Percentiles rank a stretch among this genome's conserved stretches.
phyloP scores from a whole-genome alignment of 2,888 invertebrate genomes.

The Strigamia transsilvanica region DNA sequence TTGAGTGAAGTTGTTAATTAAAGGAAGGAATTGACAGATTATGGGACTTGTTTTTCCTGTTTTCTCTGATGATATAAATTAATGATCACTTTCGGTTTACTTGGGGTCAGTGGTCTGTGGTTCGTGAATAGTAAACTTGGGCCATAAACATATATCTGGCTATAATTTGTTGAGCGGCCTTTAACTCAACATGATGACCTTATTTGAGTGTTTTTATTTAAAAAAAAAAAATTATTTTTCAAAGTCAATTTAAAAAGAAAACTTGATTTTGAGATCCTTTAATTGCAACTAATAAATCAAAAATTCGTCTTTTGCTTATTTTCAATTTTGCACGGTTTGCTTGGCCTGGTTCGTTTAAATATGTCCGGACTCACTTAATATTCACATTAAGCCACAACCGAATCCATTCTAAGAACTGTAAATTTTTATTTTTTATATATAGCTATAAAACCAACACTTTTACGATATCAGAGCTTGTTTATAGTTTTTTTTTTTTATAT shows the following conservation, averaged over 20 bases:
- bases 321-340: not conserved
- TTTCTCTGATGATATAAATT: constrained; percentile 26
- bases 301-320: constrained; percentile 8
- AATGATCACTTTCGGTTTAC: not conserved
- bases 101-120: constrained; percentile 3
- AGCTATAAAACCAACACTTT: too few species aligned
- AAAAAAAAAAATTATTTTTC: not conserved
- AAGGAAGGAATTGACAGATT: constrained; percentile 19
- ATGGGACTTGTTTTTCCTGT: constrained; percentile 38
- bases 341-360: not conserved
- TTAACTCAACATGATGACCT: not conserved
- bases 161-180: not conserved
- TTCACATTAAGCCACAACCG: too few species aligned
- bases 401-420: too few species aligned
- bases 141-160: constrained; percentile 7
- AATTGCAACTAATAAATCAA: not conserved
- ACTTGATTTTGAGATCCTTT: not conserved
- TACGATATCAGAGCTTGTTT: too few species aligned
- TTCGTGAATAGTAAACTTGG: not conserved
- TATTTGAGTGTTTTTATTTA: not conserved
- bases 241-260: not conserved
- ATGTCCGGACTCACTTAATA: too few species aligned
- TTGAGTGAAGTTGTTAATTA: not conserved
- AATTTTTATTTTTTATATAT: too few species aligned
- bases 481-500: too few species aligned